Evolutionary conservation across 2,888 invertebrate species (phyloP).

Genomic region (Diogma glabrata): DNA sequence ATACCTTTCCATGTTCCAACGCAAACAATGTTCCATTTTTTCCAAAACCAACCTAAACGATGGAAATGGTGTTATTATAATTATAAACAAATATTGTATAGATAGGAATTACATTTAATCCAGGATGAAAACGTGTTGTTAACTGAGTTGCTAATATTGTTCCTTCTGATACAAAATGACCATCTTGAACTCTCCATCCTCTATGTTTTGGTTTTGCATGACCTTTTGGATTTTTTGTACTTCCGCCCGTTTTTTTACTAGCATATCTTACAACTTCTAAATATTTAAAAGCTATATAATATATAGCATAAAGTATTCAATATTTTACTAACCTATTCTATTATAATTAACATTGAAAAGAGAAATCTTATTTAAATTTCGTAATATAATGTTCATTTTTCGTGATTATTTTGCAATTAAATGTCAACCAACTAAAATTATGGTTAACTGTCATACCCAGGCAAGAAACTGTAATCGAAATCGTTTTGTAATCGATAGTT

Average conservation of each 20-base stretch:
- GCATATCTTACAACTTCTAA: conserved; percentile 42
- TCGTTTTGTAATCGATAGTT: too few species aligned
- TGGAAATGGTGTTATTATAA: not conserved
- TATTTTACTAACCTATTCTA: too few species aligned
- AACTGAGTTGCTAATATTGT: conserved; percentile 58
- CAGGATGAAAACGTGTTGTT: conserved; percentile 64
- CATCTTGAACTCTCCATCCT: conserved; percentile 67
- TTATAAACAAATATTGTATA: not conserved
- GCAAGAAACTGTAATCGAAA: too few species aligned
- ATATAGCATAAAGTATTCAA: too few species aligned
- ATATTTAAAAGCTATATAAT: too few species aligned
- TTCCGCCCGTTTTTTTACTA: conserved; percentile 63
- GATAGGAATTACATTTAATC: conserved; percentile 50
- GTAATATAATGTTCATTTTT: too few species aligned
- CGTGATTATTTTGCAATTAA: too few species aligned
- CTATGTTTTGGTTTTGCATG: conserved; percentile 62
- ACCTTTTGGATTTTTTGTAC: conserved; percentile 55
- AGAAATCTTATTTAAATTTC: too few species aligned
- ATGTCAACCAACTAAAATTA: too few species aligned
- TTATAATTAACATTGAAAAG: too few species aligned
- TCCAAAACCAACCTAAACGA: conserved; percentile 65
- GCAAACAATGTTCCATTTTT: conserved; percentile 71
- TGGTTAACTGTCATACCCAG: too few species aligned
- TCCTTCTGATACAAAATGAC: conserved; percentile 50
- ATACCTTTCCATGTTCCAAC: conserved; percentile 63